A percentile compares a stretch with the other conserved stretches of the same genome.
These are phyloP conservation scores for Epinotia brunnichana DNA, from an alignment of 2,888 invertebrate genomes.

Conservation along the genomic window DNA sequence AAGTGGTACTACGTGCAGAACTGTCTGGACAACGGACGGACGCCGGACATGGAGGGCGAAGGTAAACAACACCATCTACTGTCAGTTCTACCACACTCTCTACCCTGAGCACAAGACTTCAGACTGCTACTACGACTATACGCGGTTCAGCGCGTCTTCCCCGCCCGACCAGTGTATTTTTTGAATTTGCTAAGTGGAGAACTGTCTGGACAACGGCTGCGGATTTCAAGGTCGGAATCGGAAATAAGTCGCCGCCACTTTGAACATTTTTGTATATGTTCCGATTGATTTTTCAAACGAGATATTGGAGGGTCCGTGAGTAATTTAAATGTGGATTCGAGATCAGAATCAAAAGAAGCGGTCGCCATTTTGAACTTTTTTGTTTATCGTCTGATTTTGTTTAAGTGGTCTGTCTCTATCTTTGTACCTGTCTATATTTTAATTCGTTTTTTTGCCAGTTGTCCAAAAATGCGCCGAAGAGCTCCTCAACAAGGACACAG, in stretches of 20 bases:
- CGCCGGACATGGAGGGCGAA: slow-evolving; percentile 56
- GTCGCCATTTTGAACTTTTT: no score
- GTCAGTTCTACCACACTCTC: slow-evolving; percentile 70
- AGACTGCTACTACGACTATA: slow-evolving; percentile 55
- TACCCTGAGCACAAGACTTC: slow-evolving; percentile 60
- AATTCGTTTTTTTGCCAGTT: slow-evolving; percentile 53
- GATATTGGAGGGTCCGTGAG: no score
- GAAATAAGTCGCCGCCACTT: no score
- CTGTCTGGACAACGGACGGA: slow-evolving; percentile 56
- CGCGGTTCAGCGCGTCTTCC: slow-evolving; percentile 38
- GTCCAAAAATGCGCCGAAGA: slow-evolving; percentile 69
- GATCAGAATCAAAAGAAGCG: no score
- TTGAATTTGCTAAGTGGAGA: slow-evolving; percentile 70
- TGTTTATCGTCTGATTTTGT: no score
- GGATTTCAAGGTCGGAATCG: no score
- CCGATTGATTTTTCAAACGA: no score
- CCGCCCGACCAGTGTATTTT: slow-evolving; percentile 57
- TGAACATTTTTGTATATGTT: no score
- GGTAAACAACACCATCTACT: slow-evolving; percentile 58
- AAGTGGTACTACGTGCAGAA: slow-evolving; percentile 70
- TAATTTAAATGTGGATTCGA: no score
- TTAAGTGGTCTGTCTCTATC: no score
- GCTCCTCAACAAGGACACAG: slow-evolving; percentile 65
- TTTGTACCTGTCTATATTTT: no score
- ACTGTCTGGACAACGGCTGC: slow-evolving; percentile 60